Conservation (phyloP, 1,140 invertebrate species). For the Drosophila lacteicornis region DNA sequence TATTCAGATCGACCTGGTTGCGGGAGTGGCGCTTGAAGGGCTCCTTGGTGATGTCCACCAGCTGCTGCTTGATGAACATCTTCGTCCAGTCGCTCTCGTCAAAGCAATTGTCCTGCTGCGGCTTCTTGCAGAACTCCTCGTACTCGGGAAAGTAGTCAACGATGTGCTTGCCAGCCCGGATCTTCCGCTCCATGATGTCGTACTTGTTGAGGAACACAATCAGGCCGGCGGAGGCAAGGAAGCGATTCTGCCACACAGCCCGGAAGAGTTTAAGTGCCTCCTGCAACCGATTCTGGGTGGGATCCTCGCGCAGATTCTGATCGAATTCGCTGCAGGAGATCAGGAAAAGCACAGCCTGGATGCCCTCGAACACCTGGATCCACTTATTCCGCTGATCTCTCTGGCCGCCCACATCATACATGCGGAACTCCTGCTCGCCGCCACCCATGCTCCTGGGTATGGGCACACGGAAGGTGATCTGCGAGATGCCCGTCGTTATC, state of each 20-base stretch:
- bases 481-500: slow-evolving; percentile 89
- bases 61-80: slow-evolving; percentile 89
- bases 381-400: slow-evolving; percentile 93
- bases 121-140: slow-evolving; percentile 85
- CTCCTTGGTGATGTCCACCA: slow-evolving; percentile 85
- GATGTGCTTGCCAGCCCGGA: slow-evolving; percentile 88
- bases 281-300: slow-evolving; percentile 88
- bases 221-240: slow-evolving; percentile 89
- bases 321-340: slow-evolving; percentile 92
- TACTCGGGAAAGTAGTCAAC: slow-evolving; percentile 89
- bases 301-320: slow-evolving; percentile 90
- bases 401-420: slow-evolving; percentile 93
- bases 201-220: slow-evolving; percentile 94
- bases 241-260: slow-evolving; percentile 92
- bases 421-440: slow-evolving; percentile 89
- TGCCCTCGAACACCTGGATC: slow-evolving; percentile 94
- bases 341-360: slow-evolving; percentile 91
- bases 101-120: slow-evolving; percentile 84
- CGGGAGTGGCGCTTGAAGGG: slow-evolving; percentile 77
- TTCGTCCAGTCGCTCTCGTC: slow-evolving; percentile 89
- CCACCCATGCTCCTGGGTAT: slow-evolving; percentile 89
- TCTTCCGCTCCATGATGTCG: slow-evolving; percentile 90
- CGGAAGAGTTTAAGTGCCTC: slow-evolving; percentile 90
- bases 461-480: slow-evolving; percentile 90
- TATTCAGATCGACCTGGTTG: slow-evolving; percentile 64